These are phyloP conservation scores for Carpatolechia fugitivella DNA, from an alignment of 2,888 invertebrate genomes.

Conservation along the genomic window DNA sequence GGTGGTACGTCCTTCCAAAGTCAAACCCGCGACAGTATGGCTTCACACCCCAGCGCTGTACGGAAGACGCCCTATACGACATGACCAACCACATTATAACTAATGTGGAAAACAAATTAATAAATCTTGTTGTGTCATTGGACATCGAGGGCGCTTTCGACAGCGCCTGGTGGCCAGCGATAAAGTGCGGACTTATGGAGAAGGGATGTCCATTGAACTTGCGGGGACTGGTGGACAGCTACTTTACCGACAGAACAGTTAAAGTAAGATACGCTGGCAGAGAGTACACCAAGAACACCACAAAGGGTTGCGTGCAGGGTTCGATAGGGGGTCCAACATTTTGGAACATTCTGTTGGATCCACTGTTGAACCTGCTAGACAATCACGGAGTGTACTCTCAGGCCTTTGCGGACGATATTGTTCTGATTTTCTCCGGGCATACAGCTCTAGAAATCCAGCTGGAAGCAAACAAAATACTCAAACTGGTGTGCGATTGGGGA, in stretches of 20 bases:
- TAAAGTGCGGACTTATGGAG: slow-evolving; percentile 1
- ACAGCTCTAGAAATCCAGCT: neutral
- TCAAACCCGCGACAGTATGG: neutral
- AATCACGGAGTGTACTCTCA: too few relatives aligned
- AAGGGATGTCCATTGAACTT: slow-evolving; percentile 1
- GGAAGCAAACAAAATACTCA: slow-evolving; percentile 11
- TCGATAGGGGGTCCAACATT: neutral
- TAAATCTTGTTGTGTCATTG: neutral
- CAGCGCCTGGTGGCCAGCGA: slow-evolving; percentile 15
- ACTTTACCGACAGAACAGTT: slow-evolving; percentile 5
- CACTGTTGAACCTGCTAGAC: neutral
- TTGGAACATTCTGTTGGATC: neutral
- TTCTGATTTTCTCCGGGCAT: slow-evolving; percentile 7
- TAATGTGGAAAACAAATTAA: neutral
- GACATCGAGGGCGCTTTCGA: slow-evolving; percentile 14
- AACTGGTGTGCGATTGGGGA: slow-evolving; percentile 6
- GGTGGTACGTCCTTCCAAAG: neutral
- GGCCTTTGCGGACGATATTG: neutral
- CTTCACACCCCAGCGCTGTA: neutral
- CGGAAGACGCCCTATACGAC: neutral
- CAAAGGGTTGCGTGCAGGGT: slow-evolving; percentile 4
- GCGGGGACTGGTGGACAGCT: slow-evolving; percentile 3
- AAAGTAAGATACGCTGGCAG: neutral
- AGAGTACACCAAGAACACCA: neutral
- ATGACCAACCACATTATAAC: neutral